A percentile compares a stretch with the other conserved stretches of the same genome.
These are phyloP conservation scores for Megalonaias nervosa DNA, from an alignment of 1,140 invertebrate species.

Conservation along the genomic window DNA sequence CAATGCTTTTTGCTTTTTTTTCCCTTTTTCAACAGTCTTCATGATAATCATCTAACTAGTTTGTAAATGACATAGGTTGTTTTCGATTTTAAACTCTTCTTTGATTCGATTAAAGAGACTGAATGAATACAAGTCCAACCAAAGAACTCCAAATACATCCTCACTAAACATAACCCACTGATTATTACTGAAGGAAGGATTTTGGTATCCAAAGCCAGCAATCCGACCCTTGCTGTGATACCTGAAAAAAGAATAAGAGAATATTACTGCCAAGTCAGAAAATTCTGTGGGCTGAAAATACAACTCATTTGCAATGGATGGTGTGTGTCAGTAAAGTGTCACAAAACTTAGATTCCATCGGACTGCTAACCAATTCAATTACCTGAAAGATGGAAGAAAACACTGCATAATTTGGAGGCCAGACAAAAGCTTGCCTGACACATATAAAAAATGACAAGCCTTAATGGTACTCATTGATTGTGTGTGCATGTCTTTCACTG, in stretches of 20 bases:
- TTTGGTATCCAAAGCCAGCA: slow-evolving; percentile 53
- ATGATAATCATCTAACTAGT: too few relatives aligned
- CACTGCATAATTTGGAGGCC: too few relatives aligned
- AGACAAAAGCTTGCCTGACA: too few relatives aligned
- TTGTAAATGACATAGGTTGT: neutral
- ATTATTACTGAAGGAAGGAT: slow-evolving; percentile 45
- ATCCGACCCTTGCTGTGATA: slow-evolving; percentile 58
- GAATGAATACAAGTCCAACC: slow-evolving; percentile 50
- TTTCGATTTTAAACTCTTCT: slow-evolving; percentile 10
- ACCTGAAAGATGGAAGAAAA: too few relatives aligned
- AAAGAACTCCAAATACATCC: slow-evolving; percentile 63
- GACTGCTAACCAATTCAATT: neutral
- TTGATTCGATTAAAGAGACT: slow-evolving; percentile 26
- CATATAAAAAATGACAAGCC: too few relatives aligned
- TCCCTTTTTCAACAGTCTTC: too few relatives aligned
- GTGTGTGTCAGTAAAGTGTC: neutral
- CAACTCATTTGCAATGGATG: too few relatives aligned
- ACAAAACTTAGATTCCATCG: neutral
- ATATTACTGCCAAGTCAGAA: neutral
- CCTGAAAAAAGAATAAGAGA: slow-evolving; percentile 35
- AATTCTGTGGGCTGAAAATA: neutral
- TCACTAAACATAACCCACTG: slow-evolving; percentile 64
- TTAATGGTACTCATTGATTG: too few relatives aligned
- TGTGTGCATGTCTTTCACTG: too few relatives aligned
- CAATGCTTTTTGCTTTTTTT: too few relatives aligned